Evolutionary conservation across 2,797 vertebrate species (phyloP), one percentile per base, ranked within the genome.

Genomic region (Betta splendens): DNA sequence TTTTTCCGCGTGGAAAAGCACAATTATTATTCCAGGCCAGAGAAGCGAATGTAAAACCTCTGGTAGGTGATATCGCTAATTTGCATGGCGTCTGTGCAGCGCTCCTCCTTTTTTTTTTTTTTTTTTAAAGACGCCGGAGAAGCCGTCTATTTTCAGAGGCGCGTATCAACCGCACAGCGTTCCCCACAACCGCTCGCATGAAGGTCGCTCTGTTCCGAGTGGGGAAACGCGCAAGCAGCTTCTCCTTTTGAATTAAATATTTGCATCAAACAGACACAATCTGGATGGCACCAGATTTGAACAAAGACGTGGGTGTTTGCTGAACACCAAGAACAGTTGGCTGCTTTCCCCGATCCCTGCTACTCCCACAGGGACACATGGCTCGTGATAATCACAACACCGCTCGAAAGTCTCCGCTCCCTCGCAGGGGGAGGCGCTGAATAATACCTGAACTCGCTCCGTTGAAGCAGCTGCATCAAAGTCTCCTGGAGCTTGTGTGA

Each of bases 221-320:
- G 20, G 20, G 37, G 28, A 42, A 40, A 37, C 0, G 2, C 9
- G 31, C 38, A 56, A 50, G 43, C n/a, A n/a, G n/a, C n/a, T n/a
- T n/a, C n/a, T n/a, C n/a, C n/a, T n/a, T n/a, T n/a, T 16, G 32
- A 52, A 56, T 67, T 58, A 45, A 64, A 70, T 61, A 69, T 82
- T 70, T 70, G 54, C 64, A 56, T 75, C 66, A 54, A 65, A 56
- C 35, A 37, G 49, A 51, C 56, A 13, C 56, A 36, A 16, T 61
- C 55, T 55, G 62, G 42, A 70, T 7, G 40, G 20, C 39, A 68
- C 25, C 49, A 32, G 49, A 72, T 61, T 33, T 32, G 55, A 65
- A 53, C 59, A 20, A 39, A 75, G 66, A 18, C 4, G 62, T 72
- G 58, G 75, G 68, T 69, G 77, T 78, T 59, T 47, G 54, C 44